Percentiles rank a stretch among this genome's conserved stretches.
These are phyloP conservation scores for Macquaria australasica DNA, from an alignment of 2,113 vertebrate genomes.

Conservation along the genomic window DNA sequence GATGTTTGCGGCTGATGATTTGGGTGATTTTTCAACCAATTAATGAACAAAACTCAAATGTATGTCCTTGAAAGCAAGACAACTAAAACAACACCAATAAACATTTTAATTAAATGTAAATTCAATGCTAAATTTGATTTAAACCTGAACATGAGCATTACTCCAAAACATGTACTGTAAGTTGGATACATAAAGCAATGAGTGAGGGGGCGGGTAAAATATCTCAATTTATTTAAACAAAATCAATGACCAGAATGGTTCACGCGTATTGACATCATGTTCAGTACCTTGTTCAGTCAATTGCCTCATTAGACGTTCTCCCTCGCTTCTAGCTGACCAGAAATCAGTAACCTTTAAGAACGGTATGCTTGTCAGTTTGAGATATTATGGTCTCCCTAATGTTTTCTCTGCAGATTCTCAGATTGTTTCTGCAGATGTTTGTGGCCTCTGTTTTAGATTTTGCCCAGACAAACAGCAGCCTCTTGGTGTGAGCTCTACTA, in stretches of 20 bases:
- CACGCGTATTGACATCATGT: background rate
- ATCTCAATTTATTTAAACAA: background rate
- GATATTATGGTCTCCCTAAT: constrained; percentile 26
- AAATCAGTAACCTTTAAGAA: constrained; percentile 35
- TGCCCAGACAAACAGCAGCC: constrained; percentile 10
- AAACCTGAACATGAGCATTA: background rate
- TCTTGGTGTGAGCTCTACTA: constrained; percentile 1
- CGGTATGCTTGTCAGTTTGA: constrained; percentile 63
- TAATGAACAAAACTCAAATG: background rate
- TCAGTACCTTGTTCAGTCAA: background rate
- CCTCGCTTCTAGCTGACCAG: background rate
- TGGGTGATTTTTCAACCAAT: background rate
- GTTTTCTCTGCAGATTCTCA: constrained; percentile 27
- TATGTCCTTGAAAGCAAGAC: background rate
- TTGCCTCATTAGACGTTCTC: background rate
- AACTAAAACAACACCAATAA: background rate
- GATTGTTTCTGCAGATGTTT: constrained; percentile 64
- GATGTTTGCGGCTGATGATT: constrained; percentile 7
- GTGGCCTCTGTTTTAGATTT: constrained; percentile 28
- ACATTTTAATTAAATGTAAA: background rate
- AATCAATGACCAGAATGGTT: background rate
- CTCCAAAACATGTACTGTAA: background rate
- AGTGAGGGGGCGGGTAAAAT: background rate
- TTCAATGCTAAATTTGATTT: background rate
- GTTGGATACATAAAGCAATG: background rate